These are phyloP conservation scores for Lymantria monacha DNA, from an alignment of 2,888 invertebrate genomes.

Conservation along the genomic window DNA sequence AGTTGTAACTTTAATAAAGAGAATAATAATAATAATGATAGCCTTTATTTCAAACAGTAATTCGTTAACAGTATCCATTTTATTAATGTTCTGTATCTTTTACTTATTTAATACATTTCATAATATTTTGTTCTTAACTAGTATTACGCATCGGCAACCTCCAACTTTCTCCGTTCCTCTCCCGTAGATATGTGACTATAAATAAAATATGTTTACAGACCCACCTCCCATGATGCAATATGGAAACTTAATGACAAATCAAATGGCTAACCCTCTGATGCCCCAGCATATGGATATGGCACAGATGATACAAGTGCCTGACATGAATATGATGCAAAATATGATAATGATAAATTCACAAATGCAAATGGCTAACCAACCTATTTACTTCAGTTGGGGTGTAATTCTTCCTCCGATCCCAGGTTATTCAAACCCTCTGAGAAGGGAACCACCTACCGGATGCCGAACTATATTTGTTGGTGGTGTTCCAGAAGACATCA, in stretches of 20 bases:
- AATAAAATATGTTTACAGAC: background rate
- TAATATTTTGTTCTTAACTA: too few species aligned
- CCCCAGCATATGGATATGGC: constrained; percentile 41
- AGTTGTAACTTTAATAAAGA: too few species aligned
- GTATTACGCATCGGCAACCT: too few species aligned
- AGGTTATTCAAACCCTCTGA: constrained; percentile 89
- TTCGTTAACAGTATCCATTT: too few species aligned
- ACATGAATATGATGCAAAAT: constrained; percentile 42
- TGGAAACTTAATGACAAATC: constrained; percentile 31
- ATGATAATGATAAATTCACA: constrained; percentile 72
- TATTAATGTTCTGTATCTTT: too few species aligned
- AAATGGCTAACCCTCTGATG: constrained; percentile 35
- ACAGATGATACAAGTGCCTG: constrained; percentile 25
- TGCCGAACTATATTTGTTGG: constrained; percentile 96
- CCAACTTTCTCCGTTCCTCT: too few species aligned
- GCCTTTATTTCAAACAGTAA: too few species aligned
- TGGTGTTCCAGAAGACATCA: constrained; percentile 92
- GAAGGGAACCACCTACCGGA: constrained; percentile 92
- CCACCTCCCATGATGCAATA: constrained; percentile 39
- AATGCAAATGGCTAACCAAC: constrained; percentile 43
- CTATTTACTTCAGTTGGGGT: constrained; percentile 85
- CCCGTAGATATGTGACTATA: too few species aligned
- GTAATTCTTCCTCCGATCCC: constrained; percentile 93
- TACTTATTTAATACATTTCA: too few species aligned
- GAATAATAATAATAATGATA: too few species aligned